These are phyloP conservation scores for Nymphalis polychloros DNA, from an alignment of 2,888 invertebrate genomes.

Conservation along the genomic window DNA sequence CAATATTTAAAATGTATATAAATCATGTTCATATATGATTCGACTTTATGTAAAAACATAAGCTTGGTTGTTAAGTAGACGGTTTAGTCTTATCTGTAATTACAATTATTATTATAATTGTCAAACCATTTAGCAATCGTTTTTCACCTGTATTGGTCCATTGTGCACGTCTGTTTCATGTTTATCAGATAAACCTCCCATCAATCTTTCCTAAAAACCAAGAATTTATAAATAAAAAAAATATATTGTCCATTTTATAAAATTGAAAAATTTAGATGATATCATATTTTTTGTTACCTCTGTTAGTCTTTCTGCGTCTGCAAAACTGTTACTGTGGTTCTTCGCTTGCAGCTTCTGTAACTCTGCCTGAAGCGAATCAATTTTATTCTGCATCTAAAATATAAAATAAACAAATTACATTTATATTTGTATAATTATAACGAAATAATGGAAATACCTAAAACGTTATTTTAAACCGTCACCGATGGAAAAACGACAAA, in stretches of 20 bases:
- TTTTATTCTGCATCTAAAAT: constrained; percentile 69
- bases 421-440: not conserved
- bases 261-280: not conserved
- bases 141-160: constrained; percentile 71
- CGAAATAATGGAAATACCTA: not conserved
- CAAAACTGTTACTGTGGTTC: constrained; percentile 65
- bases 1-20: too few relatives aligned
- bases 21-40: too few relatives aligned
- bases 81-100: too few relatives aligned
- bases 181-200: constrained; percentile 68
- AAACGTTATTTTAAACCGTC: not conserved
- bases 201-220: constrained; percentile 73
- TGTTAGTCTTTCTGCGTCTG: constrained; percentile 65
- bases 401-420: constrained; percentile 2
- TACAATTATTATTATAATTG: too few relatives aligned
- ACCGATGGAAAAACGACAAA: not conserved
- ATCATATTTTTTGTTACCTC: constrained; percentile 53
- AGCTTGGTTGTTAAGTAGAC: too few relatives aligned
- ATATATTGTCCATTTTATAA: not conserved
- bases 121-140: too few relatives aligned
- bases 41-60: too few relatives aligned
- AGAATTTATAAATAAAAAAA: constrained; percentile 23
- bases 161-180: constrained; percentile 63
- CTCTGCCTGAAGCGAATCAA: constrained; percentile 73
- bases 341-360: constrained; percentile 58